Evolutionary conservation across 2,113 vertebrate genomes (phyloP).

Genomic region (Pterophyllum scalare): DNA sequence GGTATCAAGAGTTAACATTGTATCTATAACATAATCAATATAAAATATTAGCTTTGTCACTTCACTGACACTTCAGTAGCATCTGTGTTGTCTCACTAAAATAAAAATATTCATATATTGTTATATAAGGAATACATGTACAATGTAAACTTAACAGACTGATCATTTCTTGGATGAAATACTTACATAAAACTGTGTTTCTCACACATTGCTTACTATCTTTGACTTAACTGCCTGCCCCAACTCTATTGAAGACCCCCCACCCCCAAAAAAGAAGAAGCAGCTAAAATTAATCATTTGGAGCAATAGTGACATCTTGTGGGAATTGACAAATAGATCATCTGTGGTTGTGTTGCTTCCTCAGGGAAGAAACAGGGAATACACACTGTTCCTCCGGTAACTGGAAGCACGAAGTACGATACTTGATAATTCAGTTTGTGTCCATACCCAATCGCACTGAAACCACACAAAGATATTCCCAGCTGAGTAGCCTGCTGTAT

Average conservation of each 20-base stretch:
- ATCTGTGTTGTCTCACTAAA: not conserved
- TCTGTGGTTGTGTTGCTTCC: not conserved
- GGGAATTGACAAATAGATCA: slow-evolving; percentile 41
- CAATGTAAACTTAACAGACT: not conserved
- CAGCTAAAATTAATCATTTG: slow-evolving; percentile 8
- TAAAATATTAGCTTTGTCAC: not conserved
- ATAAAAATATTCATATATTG: not conserved
- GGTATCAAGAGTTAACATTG: not conserved
- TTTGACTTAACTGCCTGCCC: not conserved
- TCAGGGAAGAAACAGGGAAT: not conserved
- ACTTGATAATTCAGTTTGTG: too few species aligned
- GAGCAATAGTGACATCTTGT: slow-evolving; percentile 77
- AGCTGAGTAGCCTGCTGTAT: not conserved
- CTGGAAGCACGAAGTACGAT: not conserved
- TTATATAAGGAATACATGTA: not conserved
- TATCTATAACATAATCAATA: not conserved
- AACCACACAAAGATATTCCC: not conserved
- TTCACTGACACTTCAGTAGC: not conserved
- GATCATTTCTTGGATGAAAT: not conserved
- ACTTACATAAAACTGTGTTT: not conserved
- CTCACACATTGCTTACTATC: not conserved
- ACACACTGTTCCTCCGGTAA: not conserved
- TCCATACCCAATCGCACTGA: too few species aligned
- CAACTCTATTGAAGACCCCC: not conserved
- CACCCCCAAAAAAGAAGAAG: not conserved